phyloP scores from a whole-genome alignment of 1,140 invertebrate genomes.

The Drosophila cardini region DNA sequence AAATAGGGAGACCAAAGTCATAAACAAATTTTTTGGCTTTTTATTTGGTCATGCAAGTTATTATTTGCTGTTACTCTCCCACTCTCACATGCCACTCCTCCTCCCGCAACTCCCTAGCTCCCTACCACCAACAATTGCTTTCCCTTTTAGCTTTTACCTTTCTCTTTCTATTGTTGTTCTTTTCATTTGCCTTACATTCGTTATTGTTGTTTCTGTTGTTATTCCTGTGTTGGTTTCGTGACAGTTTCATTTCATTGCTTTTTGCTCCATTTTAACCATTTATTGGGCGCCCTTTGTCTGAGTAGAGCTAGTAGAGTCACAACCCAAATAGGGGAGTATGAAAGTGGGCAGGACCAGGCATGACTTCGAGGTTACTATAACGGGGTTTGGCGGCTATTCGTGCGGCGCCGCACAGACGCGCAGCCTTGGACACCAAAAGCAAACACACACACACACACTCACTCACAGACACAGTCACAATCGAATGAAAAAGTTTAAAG shows the following conservation, averaged over 20 bases:
- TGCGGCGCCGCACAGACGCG: slow-evolving; percentile 72
- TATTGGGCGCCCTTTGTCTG: slow-evolving; percentile 71
- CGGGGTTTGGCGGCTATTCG: slow-evolving; percentile 46
- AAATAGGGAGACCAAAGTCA: slow-evolving; percentile 42
- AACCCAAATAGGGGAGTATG: not conserved
- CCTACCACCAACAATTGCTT: not conserved
- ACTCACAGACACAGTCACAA: not conserved
- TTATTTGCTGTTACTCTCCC: slow-evolving; percentile 40
- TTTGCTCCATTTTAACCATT: slow-evolving; percentile 80
- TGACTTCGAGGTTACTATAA: slow-evolving; percentile 50
- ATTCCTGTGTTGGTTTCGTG: slow-evolving; percentile 63
- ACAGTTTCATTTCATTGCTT: slow-evolving; percentile 81
- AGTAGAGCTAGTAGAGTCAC: slow-evolving; percentile 4
- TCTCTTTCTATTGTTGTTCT: slow-evolving; percentile 9
- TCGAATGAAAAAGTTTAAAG: slow-evolving; percentile 54
- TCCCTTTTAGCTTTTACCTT: not conserved
- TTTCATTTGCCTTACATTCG: slow-evolving; percentile 26
- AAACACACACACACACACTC: slow-evolving; percentile 22
- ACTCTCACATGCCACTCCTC: not conserved
- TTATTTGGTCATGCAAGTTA: slow-evolving; percentile 66
- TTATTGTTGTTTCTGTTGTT: slow-evolving; percentile 24
- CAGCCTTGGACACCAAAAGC: slow-evolving; percentile 64
- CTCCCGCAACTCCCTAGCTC: not conserved
- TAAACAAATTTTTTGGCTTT: slow-evolving; percentile 75
- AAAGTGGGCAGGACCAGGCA: not conserved